Conservation (phyloP, 2,888 invertebrate genomes). For the Caenorhabditis wallacei region DNA sequence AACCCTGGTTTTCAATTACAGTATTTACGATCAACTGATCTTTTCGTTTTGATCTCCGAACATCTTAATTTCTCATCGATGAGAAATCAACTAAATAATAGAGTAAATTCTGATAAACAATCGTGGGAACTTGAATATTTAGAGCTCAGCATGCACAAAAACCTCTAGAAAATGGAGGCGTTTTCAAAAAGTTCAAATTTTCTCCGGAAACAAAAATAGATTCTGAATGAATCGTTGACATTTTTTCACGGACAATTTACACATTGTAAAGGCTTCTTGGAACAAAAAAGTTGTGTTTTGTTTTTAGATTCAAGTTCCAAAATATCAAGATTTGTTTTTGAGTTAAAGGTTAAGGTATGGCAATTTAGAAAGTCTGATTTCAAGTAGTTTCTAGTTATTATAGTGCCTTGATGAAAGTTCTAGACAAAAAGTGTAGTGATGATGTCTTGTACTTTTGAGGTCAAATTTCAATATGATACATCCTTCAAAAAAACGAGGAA, state of each 20-base stretch:
- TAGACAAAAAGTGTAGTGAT: too few relatives aligned
- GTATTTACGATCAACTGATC: too few relatives aligned
- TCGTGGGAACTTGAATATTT: not conserved
- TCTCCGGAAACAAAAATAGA: not conserved
- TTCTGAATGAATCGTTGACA: not conserved
- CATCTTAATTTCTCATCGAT: too few relatives aligned
- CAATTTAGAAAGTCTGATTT: too few relatives aligned
- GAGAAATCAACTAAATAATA: too few relatives aligned
- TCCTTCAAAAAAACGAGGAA: conserved; percentile 4
- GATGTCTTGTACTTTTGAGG: not conserved
- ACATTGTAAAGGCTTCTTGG: not conserved
- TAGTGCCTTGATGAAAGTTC: too few relatives aligned
- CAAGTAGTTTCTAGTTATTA: too few relatives aligned
- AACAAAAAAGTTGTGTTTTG: not conserved
- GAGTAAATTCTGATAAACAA: not conserved
- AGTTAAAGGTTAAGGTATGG: too few relatives aligned
- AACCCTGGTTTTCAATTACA: too few relatives aligned
- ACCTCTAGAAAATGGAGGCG: not conserved
- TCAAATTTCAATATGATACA: conserved; percentile 17
- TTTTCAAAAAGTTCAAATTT: not conserved
- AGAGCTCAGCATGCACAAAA: not conserved
- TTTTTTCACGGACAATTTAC: conserved; percentile 1
- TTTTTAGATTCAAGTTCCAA: not conserved
- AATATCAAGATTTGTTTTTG: too few relatives aligned
- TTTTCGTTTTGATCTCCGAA: too few relatives aligned